Conservation (phyloP, 2,888 invertebrate species). For the Carabus problematicus region DNA sequence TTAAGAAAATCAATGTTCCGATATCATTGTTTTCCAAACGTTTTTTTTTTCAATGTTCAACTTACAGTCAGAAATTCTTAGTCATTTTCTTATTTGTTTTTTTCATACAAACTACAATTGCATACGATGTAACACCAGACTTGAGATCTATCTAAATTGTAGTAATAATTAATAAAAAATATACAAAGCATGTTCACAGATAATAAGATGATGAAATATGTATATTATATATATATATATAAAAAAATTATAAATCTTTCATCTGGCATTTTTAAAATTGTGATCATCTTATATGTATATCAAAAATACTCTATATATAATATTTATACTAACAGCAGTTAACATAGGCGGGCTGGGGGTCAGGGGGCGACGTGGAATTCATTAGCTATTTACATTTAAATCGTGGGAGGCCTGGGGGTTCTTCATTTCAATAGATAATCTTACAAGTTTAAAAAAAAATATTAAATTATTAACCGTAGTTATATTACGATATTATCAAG, state of each 20-base stretch:
- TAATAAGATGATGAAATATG: conserved; percentile 20
- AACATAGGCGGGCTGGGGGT: conserved; percentile 23
- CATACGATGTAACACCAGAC: conserved; percentile 13
- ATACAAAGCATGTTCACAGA: conserved; percentile 38
- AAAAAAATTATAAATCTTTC: conserved; percentile 10
- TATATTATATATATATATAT: conserved; percentile 34
- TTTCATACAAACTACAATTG: no score
- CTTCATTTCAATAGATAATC: conserved; percentile 22
- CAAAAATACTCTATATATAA: conserved; percentile 31
- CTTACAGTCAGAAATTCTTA: no score
- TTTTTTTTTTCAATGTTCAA: no score
- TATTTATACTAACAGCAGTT: conserved; percentile 26
- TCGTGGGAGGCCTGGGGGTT: conserved; percentile 7
- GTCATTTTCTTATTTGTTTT: no score
- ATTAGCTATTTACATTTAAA: conserved; percentile 32
- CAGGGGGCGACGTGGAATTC: conserved; percentile 4
- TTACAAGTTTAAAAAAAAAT: conserved; percentile 35
- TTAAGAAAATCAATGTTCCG: no score
- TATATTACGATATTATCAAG: conserved; percentile 40
- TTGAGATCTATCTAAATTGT: conserved; percentile 37
- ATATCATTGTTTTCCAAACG: no score
- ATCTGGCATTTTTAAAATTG: conserved; percentile 32
- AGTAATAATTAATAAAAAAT: conserved; percentile 1
- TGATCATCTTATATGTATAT: conserved; percentile 21
- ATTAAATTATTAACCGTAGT: conserved; percentile 20